Evolutionary conservation across 2,888 invertebrate species (phyloP).

Genomic region (Morinoia aosen): DNA sequence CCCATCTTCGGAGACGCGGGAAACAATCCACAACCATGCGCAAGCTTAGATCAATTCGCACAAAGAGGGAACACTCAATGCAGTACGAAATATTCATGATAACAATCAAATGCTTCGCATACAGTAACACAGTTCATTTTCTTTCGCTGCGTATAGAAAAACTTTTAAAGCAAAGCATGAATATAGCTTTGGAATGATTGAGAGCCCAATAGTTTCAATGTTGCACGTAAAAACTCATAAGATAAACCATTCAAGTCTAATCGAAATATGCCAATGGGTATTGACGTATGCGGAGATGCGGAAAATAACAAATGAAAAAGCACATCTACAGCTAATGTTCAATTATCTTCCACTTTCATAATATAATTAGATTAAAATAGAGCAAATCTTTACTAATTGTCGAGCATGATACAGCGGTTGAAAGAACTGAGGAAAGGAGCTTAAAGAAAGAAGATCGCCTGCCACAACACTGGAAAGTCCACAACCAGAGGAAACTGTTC

Average conservation of each 20-base stretch:
- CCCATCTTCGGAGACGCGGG: not conserved
- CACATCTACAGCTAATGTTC: no score
- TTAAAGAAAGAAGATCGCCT: conserved; percentile 12
- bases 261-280: no score
- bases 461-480: not conserved
- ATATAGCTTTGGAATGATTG: no score
- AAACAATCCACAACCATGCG: not conserved
- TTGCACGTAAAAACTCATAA: no score
- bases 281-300: no score
- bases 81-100: not conserved
- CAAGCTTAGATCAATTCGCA: not conserved
- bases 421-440: not conserved
- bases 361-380: no score
- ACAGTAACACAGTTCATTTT: not conserved
- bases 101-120: not conserved
- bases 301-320: no score
- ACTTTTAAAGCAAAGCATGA: no score
- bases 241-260: no score
- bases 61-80: not conserved
- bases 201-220: no score
- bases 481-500: not conserved
- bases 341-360: no score
- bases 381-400: not conserved
- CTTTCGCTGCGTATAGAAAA: no score
- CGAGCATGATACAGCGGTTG: not conserved